Conservation (phyloP, 1,140 invertebrate species). For the Calycopis cecrops region DNA sequence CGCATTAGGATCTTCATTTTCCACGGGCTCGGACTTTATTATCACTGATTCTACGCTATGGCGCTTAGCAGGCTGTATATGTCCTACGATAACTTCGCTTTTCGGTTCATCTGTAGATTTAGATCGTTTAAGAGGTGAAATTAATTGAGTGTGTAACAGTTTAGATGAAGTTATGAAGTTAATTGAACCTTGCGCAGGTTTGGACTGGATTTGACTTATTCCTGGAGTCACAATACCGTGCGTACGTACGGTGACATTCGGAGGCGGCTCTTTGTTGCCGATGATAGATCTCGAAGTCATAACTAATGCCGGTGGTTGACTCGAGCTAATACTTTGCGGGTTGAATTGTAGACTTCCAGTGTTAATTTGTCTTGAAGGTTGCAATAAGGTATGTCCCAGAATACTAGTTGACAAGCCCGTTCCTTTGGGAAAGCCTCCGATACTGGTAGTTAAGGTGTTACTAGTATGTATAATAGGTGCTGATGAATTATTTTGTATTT, state of each 20-base stretch:
- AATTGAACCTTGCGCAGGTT: constrained; percentile 44
- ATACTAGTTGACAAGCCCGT: constrained; percentile 65
- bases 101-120: constrained; percentile 75
- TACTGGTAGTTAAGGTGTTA: constrained; percentile 61
- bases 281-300: constrained; percentile 68
- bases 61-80: constrained; percentile 67
- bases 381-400: constrained; percentile 65
- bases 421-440: constrained; percentile 50
- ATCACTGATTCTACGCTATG: constrained; percentile 72
- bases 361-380: constrained; percentile 61
- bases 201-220: constrained; percentile 52
- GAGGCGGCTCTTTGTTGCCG: constrained; percentile 56
- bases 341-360: constrained; percentile 66
- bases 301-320: constrained; percentile 71
- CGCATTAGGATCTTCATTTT: constrained; percentile 57
- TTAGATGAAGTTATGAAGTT: constrained; percentile 71
- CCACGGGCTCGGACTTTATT: constrained; percentile 72
- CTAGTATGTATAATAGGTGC: constrained; percentile 52
- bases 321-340: constrained; percentile 68
- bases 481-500: constrained; percentile 60
- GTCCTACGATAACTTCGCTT: constrained; percentile 64
- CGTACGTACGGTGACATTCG: constrained; percentile 64
- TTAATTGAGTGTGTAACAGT: constrained; percentile 76
- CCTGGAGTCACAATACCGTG: constrained; percentile 54
- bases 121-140: constrained; percentile 71